phyloP scores from a whole-genome alignment of 2,113 vertebrate genomes.

The Tragelaphus strepsiceros region DNA sequence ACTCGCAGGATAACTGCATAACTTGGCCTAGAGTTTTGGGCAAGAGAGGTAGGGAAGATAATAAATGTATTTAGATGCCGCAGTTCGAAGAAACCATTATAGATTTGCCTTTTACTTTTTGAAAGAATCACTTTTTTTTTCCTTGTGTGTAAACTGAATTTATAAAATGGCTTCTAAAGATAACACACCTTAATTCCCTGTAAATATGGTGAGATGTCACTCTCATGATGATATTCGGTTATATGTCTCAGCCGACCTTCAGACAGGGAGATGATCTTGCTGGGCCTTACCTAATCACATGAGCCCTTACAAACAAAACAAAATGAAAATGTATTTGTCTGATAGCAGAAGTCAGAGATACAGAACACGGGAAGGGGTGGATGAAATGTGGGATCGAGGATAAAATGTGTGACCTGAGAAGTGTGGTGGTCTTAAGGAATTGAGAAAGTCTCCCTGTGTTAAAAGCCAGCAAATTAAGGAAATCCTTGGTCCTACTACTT shows the following conservation, averaged over 20 bases:
- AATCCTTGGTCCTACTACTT: accelerated
- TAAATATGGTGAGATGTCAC: neutral
- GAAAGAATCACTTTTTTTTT: neutral
- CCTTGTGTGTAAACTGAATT: neutral
- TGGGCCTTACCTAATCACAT: neutral
- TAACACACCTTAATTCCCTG: neutral
- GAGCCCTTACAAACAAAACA: neutral
- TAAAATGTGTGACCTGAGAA: neutral
- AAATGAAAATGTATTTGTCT: neutral
- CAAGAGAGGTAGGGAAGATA: neutral
- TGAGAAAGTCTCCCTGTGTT: neutral
- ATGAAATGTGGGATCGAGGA: neutral
- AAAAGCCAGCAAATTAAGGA: neutral
- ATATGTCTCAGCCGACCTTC: neutral
- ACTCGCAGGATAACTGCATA: neutral
- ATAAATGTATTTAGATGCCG: neutral
- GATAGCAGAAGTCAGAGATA: neutral
- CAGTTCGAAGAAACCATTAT: neutral
- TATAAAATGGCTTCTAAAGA: neutral
- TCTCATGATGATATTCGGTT: neutral
- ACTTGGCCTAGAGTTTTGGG: slow-evolving; percentile 17
- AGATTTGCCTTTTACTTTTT: neutral
- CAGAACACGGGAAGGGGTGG: neutral
- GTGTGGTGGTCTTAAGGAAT: neutral
- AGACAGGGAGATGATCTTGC: neutral